Conservation (phyloP, 2,797 vertebrate species). For the Pangasius larnaudii region DNA sequence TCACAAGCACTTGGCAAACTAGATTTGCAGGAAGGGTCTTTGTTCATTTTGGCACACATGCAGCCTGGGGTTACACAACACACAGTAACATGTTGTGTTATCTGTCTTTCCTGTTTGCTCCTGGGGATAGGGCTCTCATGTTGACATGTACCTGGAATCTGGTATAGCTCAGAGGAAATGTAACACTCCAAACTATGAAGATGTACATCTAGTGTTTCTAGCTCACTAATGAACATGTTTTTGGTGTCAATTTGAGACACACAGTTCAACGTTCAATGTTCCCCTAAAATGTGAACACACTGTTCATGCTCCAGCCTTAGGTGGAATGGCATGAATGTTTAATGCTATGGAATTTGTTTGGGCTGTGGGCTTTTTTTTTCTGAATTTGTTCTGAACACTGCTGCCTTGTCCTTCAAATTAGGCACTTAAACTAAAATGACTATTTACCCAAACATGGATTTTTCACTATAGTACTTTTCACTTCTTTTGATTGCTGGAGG, state of each 20-base stretch:
- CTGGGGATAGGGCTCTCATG: constrained; percentile 10
- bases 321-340: not conserved
- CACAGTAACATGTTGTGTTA: constrained; percentile 46
- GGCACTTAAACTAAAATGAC: not conserved
- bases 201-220: not conserved
- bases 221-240: not conserved
- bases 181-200: not conserved
- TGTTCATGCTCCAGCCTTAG: not conserved
- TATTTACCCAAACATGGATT: not conserved
- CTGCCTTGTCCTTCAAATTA: not conserved
- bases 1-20: constrained; percentile 23
- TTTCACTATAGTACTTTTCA: not conserved
- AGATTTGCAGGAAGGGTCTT: constrained; percentile 33
- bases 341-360: not conserved
- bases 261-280: not conserved
- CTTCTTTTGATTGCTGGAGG: not conserved
- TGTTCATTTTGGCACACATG: constrained; percentile 48
- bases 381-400: not conserved
- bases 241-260: not conserved
- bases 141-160: constrained; percentile 1
- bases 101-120: constrained; percentile 37
- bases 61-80: constrained; percentile 64
- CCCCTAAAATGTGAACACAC: not conserved
- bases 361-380: not conserved
- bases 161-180: not conserved